phyloP scores from a whole-genome alignment of 2,113 vertebrate genomes.

The Anarhynchus alexandrinus region DNA sequence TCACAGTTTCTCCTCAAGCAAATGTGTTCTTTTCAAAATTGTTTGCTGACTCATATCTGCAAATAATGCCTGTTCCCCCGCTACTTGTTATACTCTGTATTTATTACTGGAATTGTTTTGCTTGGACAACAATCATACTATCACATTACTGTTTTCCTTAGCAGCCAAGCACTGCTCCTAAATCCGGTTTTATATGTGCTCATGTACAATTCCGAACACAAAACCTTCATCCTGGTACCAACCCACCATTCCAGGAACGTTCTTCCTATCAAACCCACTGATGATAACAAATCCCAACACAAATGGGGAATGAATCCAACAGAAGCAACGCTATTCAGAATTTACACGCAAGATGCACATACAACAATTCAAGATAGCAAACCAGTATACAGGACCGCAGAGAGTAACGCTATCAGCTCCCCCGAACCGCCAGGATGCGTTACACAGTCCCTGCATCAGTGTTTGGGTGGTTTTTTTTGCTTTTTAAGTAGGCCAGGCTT shows the following conservation, averaged over 20 bases:
- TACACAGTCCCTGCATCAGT: background rate
- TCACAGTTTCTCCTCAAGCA: background rate
- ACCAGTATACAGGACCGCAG: background rate
- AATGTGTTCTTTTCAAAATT: background rate
- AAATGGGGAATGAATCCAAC: background rate
- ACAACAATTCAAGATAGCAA: background rate
- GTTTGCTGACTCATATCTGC: background rate
- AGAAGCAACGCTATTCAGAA: background rate
- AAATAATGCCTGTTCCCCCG: background rate
- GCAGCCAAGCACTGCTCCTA: background rate
- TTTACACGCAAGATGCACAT: background rate
- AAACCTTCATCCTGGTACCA: background rate
- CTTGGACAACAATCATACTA: background rate
- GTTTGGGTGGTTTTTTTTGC: background rate
- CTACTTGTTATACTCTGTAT: background rate
- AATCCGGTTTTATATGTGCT: background rate
- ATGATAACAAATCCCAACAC: background rate
- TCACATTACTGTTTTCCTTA: background rate
- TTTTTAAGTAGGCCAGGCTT: background rate
- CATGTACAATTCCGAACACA: background rate
- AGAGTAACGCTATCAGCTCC: background rate
- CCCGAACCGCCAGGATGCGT: background rate
- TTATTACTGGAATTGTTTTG: background rate
- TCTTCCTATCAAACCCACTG: background rate
- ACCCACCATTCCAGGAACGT: rapidly evolving